phyloP scores from a whole-genome alignment of 2,888 invertebrate genomes.

The Meta bourneti region DNA sequence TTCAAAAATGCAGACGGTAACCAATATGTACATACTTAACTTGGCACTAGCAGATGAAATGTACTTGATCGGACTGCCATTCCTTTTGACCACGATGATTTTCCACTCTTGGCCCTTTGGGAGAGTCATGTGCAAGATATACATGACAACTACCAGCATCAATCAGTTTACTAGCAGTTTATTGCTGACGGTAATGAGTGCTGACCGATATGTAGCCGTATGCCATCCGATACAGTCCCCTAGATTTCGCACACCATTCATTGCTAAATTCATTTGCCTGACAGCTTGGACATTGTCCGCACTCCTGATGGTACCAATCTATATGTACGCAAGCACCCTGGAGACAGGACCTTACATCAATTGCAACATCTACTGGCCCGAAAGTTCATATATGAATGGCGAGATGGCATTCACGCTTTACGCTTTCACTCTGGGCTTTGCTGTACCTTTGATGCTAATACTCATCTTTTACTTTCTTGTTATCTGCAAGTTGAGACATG shows the following conservation, averaged over 20 bases:
- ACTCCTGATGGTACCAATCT: slow-evolving; percentile 91
- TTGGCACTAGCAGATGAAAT: slow-evolving; percentile 95
- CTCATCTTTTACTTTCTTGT: slow-evolving; percentile 93
- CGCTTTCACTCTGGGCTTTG: slow-evolving; percentile 92
- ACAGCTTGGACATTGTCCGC: slow-evolving; percentile 86
- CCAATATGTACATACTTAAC: slow-evolving; percentile 95
- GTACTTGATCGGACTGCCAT: slow-evolving; percentile 94
- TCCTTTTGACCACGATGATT: slow-evolving; percentile 91
- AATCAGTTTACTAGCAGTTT: slow-evolving; percentile 96
- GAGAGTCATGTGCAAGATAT: slow-evolving; percentile 90
- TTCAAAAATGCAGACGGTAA: slow-evolving; percentile 97
- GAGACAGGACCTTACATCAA: slow-evolving; percentile 64
- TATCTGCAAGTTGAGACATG: slow-evolving; percentile 88
- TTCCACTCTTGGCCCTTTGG: slow-evolving; percentile 93
- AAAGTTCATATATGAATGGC: slow-evolving; percentile 81
- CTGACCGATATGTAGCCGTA: slow-evolving; percentile 94
- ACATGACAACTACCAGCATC: slow-evolving; percentile 94
- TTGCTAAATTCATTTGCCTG: slow-evolving; percentile 89
- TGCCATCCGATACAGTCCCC: slow-evolving; percentile 95
- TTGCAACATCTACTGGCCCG: slow-evolving; percentile 78
- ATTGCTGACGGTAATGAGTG: slow-evolving; percentile 94
- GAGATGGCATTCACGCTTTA: slow-evolving; percentile 93
- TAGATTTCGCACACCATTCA: slow-evolving; percentile 90
- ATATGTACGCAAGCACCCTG: slow-evolving; percentile 77
- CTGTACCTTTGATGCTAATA: slow-evolving; percentile 91